A percentile compares a stretch with the other conserved stretches of the same genome.
Evolutionary conservation across 2,888 invertebrate genomes (phyloP).

Genomic region (Agrotis clavis): DNA sequence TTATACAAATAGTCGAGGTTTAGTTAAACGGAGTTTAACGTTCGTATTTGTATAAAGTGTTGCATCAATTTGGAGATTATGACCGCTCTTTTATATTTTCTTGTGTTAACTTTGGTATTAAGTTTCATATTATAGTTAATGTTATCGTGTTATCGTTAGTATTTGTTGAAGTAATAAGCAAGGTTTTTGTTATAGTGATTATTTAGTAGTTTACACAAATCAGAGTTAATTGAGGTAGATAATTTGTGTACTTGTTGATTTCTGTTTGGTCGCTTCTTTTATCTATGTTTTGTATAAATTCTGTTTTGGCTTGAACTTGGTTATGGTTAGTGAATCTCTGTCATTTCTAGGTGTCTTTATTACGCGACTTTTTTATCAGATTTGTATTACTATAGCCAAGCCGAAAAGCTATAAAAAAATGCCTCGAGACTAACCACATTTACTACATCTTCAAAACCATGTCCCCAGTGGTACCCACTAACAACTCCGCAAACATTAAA

Average conservation of each 20-base stretch:
- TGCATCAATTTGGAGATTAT: slow-evolving; percentile 47
- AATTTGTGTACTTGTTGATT: no score
- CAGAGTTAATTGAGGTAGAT: background rate
- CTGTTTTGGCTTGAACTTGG: no score
- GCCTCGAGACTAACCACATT: background rate
- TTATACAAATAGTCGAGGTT: slow-evolving; percentile 53
- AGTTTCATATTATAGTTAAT: slow-evolving; percentile 23
- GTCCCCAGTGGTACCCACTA: slow-evolving; percentile 12
- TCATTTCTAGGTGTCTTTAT: background rate
- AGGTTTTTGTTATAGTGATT: background rate
- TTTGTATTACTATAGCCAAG: background rate
- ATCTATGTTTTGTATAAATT: no score
- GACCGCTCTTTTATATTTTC: slow-evolving; percentile 29
- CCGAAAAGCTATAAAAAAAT: background rate
- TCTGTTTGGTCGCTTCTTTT: no score
- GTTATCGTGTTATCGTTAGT: no score
- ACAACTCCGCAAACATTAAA: slow-evolving; percentile 48
- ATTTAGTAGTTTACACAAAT: background rate
- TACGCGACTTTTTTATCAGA: background rate
- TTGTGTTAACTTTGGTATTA: slow-evolving; percentile 23
- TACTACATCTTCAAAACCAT: slow-evolving; percentile 20
- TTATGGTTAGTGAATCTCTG: no score
- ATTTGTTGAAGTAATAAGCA: slow-evolving; percentile 1
- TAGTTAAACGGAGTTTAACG: slow-evolving; percentile 30
- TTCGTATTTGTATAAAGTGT: slow-evolving; percentile 33